Evolutionary conservation across 2,888 invertebrate species (phyloP).

Genomic region (Hypena proboscidalis): DNA sequence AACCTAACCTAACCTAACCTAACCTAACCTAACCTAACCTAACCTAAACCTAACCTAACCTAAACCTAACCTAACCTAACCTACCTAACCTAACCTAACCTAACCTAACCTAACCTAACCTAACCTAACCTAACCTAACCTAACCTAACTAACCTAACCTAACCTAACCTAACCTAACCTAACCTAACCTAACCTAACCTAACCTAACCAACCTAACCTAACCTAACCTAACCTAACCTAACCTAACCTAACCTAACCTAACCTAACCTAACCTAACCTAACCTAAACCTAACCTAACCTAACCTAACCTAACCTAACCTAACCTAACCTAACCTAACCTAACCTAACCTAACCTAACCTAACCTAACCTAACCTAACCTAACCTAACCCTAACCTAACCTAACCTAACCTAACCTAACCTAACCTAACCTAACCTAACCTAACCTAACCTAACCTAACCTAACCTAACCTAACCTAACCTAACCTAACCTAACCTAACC

Average conservation of each 20-base stretch:
- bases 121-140: constrained; percentile 39
- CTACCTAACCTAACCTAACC: constrained; percentile 31
- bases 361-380: constrained; percentile 30
- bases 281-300: constrained; percentile 32
- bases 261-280: constrained; percentile 27
- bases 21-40: constrained; percentile 36
- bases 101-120: constrained; percentile 36
- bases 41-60: constrained; percentile 36
- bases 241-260: constrained; percentile 25
- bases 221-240: constrained; percentile 23
- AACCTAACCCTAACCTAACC: constrained; percentile 28
- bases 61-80: constrained; percentile 31
- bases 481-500: constrained; percentile 35
- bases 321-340: constrained; percentile 28
- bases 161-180: constrained; percentile 20
- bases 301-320: constrained; percentile 31
- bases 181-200: constrained; percentile 27
- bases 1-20: constrained; percentile 33
- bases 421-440: constrained; percentile 32
- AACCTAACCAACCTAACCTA: constrained; percentile 28
- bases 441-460: constrained; percentile 33
- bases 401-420: constrained; percentile 31
- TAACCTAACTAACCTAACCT: constrained; percentile 36
- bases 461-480: constrained; percentile 31
- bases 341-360: constrained; percentile 31